Evolutionary conservation across 2,797 vertebrate species (phyloP).

Genomic region (Synaphobranchus kaupii): DNA sequence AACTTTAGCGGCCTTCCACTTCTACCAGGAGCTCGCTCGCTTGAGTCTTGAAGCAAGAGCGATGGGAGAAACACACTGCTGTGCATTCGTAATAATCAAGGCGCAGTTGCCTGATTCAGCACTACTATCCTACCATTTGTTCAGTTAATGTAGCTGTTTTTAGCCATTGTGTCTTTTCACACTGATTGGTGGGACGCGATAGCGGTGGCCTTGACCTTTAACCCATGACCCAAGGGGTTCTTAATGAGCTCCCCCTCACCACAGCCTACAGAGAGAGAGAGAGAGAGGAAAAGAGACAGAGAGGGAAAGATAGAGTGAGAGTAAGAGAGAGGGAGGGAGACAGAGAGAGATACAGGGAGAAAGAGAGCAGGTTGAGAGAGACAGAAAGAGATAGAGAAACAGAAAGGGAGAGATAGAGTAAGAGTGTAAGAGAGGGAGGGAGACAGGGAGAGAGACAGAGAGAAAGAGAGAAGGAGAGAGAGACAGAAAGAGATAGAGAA

Average conservation of each 20-base stretch:
- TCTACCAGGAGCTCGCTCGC: not conserved
- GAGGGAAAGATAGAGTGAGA: not conserved
- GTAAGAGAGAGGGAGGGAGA: not conserved
- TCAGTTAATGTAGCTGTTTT: not conserved
- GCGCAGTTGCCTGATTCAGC: not conserved
- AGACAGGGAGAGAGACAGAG: not conserved
- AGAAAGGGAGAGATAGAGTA: not conserved
- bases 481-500: not conserved
- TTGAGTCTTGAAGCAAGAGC: not conserved
- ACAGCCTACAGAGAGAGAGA: not conserved
- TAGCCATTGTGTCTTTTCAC: not conserved
- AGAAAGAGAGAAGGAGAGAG: not conserved
- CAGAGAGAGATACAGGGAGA: not conserved
- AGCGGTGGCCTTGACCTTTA: not conserved
- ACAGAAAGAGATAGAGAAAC: not conserved
- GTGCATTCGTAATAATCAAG: not conserved
- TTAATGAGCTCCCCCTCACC: not conserved
- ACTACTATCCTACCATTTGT: not conserved
- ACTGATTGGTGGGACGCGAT: not conserved
- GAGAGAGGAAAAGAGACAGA: not conserved
- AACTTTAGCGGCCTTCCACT: not conserved
- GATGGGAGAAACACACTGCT: not conserved
- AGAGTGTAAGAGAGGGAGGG: too few relatives aligned
- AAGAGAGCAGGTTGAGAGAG: not conserved
- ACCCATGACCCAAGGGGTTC: not conserved